These are phyloP conservation scores for Myrmecobius fasciatus DNA, from an alignment of 2,113 vertebrate species.

Conservation along the genomic window DNA sequence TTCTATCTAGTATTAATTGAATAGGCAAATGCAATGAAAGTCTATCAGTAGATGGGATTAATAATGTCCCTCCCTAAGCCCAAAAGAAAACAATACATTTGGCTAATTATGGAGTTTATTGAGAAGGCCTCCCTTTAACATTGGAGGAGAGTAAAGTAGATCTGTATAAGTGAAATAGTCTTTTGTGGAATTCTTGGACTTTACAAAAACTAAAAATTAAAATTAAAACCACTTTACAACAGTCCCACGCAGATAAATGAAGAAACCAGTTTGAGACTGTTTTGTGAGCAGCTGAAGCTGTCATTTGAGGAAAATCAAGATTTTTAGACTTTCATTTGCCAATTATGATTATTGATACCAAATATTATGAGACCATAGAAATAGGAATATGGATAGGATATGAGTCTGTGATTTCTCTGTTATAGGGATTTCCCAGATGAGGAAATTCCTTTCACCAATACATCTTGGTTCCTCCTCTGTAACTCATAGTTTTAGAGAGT, in stretches of 20 bases:
- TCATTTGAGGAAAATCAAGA: not conserved
- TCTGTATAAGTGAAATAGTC: not conserved
- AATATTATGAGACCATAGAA: not conserved
- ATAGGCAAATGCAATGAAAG: conserved; percentile 71
- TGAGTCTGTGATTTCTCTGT: not conserved
- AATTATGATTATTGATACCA: not conserved
- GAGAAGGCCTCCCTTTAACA: not conserved
- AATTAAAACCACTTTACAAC: not conserved
- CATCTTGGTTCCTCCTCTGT: not conserved
- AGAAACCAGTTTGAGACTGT: not conserved
- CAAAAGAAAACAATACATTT: conserved; percentile 57
- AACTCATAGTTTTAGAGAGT: not conserved
- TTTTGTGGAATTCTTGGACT: not conserved
- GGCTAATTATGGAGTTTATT: not conserved
- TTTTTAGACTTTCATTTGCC: not conserved
- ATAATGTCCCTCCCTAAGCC: conserved; percentile 61
- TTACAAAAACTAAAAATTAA: not conserved
- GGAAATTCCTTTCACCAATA: not conserved
- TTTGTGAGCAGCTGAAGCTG: not conserved
- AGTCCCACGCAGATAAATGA: not conserved
- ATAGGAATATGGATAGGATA: not conserved
- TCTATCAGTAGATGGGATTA: conserved; percentile 45
- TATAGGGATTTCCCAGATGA: not conserved
- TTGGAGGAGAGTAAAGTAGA: not conserved
- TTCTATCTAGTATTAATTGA: conserved; percentile 61